phyloP scores from a whole-genome alignment of 2,797 vertebrate genomes.

The Anguilla marmorata region DNA sequence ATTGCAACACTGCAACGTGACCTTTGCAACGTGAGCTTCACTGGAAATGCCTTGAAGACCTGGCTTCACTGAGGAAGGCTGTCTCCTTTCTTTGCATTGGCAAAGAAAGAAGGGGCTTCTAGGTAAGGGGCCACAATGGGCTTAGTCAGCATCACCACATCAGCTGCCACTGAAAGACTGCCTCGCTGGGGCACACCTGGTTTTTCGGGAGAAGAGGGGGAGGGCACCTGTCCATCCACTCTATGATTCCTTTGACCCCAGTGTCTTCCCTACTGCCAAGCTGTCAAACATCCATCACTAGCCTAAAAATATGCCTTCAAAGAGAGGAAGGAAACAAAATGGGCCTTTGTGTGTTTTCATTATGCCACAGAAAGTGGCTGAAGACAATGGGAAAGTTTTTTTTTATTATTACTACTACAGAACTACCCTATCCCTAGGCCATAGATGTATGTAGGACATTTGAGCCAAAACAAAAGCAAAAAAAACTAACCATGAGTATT shows the following conservation, averaged over 20 bases:
- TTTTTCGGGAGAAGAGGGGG: background rate
- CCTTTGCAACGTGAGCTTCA: background rate
- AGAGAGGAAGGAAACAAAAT: slow-evolving; percentile 46
- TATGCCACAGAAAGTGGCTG: slow-evolving; percentile 75
- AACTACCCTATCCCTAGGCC: slow-evolving; percentile 55
- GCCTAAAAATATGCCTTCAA: background rate
- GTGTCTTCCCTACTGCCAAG: slow-evolving; percentile 2
- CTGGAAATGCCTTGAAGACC: background rate
- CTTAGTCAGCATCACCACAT: background rate
- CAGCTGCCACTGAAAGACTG: background rate
- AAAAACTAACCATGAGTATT: slow-evolving; percentile 73
- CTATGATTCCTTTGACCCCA: background rate
- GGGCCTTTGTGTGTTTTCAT: slow-evolving; percentile 66
- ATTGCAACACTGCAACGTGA: background rate
- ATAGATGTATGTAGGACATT: slow-evolving; percentile 66
- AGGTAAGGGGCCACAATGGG: background rate
- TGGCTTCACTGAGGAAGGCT: background rate
- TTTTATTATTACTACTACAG: background rate
- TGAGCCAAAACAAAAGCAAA: slow-evolving; percentile 72
- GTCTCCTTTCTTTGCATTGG: background rate
- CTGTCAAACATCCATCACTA: slow-evolving; percentile 1
- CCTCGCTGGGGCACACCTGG: slow-evolving; percentile 9
- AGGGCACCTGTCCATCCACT: slow-evolving; percentile 1
- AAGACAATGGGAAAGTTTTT: slow-evolving; percentile 63
- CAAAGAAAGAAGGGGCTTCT: slow-evolving; percentile 18